Evolutionary conservation across 2,888 invertebrate genomes (phyloP), one percentile per base, ranked within the genome.

Genomic region (Cosmia trapezina): DNA sequence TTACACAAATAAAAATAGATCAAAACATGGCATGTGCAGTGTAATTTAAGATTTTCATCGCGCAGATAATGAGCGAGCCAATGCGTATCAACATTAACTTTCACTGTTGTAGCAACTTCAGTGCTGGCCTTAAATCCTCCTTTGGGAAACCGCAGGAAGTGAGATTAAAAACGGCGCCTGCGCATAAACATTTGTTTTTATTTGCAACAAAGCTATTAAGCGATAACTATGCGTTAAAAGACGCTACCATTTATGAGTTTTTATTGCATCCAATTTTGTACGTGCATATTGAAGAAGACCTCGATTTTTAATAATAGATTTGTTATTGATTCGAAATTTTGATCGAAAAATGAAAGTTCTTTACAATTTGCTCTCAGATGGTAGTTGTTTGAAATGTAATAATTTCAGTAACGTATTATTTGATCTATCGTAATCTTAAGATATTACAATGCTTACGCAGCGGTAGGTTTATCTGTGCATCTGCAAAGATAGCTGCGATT

Each of bases 21-120:
- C 85, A 85, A 91, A 88, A 87, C 88, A 88, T 90, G 89, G 91
- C 90, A 93, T 92, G 93, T 91, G 90, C 91, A 89, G 89, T 90
- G 93, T 92, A 94, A 95, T 95, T 95, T 94, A 90, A 93, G 92
- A 94, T 94, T 94, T 94, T 94, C 94, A 94, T 94, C 93, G 92
- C 89, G 84, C 83, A 90, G 90, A 91, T 94, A 94, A 94, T 95
- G 94, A 94, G 93, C 86, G 88, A 85, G 85, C 88, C 92, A 92
- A 90, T 92, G 91, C 92, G 91, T 94, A 93, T 93, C 91, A 89
- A 89, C 92, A 92, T 93, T 92, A 92, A 95, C 96, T 96, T 96
- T 96, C 96, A 94, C 95, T 95, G 87, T 79, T 91, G 86, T 89
- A 89, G 88, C 87, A 84, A 86, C 89, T 86, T 89, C 87, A 86